Conservation (phyloP, 2,113 vertebrate genomes). For the Hippotragus niger region DNA sequence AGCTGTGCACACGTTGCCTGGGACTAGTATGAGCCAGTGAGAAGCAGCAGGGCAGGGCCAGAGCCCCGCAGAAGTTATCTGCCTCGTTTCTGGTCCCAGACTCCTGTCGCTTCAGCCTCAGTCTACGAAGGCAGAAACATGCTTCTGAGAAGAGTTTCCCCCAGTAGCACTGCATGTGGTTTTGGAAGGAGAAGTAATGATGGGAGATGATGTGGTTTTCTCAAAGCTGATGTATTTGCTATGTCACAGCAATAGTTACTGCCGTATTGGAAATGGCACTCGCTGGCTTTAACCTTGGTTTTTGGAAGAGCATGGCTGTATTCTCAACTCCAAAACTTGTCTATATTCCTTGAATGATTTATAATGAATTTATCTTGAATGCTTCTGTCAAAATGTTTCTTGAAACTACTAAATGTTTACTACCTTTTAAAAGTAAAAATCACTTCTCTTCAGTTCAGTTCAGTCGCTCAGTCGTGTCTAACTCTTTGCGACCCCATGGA, state of each 20-base stretch:
- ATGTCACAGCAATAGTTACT: background rate
- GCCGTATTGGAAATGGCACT: background rate
- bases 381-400: background rate
- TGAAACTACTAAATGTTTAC: background rate
- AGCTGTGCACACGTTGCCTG: rapidly evolving
- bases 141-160: background rate
- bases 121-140: background rate
- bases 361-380: background rate
- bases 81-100: background rate
- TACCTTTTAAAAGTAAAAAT: background rate
- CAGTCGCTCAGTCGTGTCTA: background rate
- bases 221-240: background rate
- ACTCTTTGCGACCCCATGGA: background rate
- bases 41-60: background rate
- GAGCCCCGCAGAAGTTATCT: background rate
- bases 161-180: background rate
- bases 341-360: background rate
- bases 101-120: background rate
- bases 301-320: background rate
- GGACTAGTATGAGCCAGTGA: background rate
- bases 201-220: background rate
- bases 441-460: background rate
- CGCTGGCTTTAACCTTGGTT: background rate
- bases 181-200: background rate
- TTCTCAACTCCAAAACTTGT: background rate